Conservation (phyloP, 1,140 invertebrate genomes). For the Wiebesia pumilae region DNA sequence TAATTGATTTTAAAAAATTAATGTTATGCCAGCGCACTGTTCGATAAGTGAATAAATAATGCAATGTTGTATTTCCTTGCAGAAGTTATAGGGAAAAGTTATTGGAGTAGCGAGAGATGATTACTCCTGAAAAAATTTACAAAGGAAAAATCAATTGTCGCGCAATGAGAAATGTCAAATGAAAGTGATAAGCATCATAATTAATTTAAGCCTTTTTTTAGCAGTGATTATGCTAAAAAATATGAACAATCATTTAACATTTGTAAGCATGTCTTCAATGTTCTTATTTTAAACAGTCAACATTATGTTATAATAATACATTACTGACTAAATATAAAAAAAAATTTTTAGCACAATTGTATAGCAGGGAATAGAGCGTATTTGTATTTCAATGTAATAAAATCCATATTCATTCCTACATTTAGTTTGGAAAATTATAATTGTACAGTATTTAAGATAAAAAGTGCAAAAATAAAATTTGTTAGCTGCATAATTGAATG, state of each 20-base stretch:
- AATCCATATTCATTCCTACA: constrained; percentile 62
- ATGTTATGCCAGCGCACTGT: constrained; percentile 37
- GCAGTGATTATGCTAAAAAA: constrained; percentile 19
- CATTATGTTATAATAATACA: constrained; percentile 37
- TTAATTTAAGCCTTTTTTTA: constrained; percentile 34
- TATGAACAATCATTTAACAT: constrained; percentile 44
- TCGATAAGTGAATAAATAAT: constrained; percentile 42
- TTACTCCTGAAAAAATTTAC: constrained; percentile 53
- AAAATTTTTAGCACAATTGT: constrained; percentile 50
- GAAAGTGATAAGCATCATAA: constrained; percentile 41
- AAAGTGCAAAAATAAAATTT: constrained; percentile 69
- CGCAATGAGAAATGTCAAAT: constrained; percentile 33
- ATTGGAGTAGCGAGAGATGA: constrained; percentile 74
- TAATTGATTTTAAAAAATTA: constrained; percentile 45
- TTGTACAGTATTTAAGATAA: constrained; percentile 72
- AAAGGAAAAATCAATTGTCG: constrained; percentile 40
- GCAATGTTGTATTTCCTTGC: constrained; percentile 58
- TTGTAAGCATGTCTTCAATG: constrained; percentile 38
- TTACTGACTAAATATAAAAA: constrained; percentile 42
- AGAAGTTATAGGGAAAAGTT: constrained; percentile 73
- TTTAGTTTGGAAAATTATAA: constrained; percentile 63
- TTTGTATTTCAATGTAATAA: constrained; percentile 50
- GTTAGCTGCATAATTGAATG: constrained; percentile 57
- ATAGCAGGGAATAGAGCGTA: constrained; percentile 54
- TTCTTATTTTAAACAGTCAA: constrained; percentile 32